Conservation (phyloP, 1,140 invertebrate genomes). For the Campoletis sonorensis region DNA sequence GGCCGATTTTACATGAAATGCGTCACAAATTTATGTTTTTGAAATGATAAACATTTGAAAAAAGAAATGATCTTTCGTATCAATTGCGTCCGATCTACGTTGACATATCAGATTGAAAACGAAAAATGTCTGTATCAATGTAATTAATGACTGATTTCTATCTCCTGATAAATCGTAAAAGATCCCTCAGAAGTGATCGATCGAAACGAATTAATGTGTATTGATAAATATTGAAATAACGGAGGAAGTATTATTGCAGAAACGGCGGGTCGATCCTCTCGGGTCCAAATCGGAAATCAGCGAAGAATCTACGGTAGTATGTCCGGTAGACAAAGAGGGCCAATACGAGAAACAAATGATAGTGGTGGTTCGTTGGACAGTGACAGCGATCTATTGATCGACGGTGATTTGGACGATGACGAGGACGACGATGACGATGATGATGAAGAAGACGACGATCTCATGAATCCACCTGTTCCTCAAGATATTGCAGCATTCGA, state of each 20-base stretch:
- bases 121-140: too few relatives aligned
- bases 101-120: too few relatives aligned
- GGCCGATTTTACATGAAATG: too few relatives aligned
- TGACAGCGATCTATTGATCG: slow-evolving; percentile 77
- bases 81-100: too few relatives aligned
- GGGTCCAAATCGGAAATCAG: slow-evolving; percentile 65
- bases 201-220: too few relatives aligned
- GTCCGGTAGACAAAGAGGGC: slow-evolving; percentile 72
- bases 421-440: slow-evolving; percentile 68
- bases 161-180: too few relatives aligned
- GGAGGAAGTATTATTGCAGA: slow-evolving; percentile 35
- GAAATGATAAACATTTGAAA: too few relatives aligned
- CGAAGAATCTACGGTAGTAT: slow-evolving; percentile 77
- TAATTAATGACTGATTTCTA: too few relatives aligned
- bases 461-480: slow-evolving; percentile 63
- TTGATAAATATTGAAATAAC: neutral
- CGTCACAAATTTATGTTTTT: too few relatives aligned
- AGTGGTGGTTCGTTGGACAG: slow-evolving; percentile 73
- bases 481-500: slow-evolving; percentile 63
- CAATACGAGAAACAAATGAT: slow-evolving; percentile 70
- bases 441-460: slow-evolving; percentile 56
- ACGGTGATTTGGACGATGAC: slow-evolving; percentile 74
- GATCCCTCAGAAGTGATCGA: too few relatives aligned
- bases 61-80: too few relatives aligned
- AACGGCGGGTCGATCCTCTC: slow-evolving; percentile 62